A percentile compares a stretch with the other conserved stretches of the same genome.
Conservation (phyloP, 2,797 vertebrate species). For the Oophaga sylvatica region DNA sequence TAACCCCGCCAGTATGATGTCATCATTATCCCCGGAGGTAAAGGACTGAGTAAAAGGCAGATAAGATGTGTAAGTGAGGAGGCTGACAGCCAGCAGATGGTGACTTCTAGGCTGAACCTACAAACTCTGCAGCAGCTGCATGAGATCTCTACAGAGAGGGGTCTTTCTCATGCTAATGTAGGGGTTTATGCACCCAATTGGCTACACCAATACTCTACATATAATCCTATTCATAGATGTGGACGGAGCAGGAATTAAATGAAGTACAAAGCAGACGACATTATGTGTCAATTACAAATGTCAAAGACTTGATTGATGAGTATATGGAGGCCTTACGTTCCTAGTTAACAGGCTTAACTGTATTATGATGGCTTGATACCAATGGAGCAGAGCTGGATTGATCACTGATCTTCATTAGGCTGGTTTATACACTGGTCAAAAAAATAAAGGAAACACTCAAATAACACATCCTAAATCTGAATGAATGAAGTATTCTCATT, state of each 20-base stretch:
- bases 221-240: slow-evolving; percentile 41
- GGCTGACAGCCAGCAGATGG: slow-evolving; percentile 60
- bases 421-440: too few relatives aligned
- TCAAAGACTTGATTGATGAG: background rate
- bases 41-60: slow-evolving; percentile 7
- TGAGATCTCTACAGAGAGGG: slow-evolving; percentile 47
- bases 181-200: slow-evolving; percentile 41
- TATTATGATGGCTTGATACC: background rate
- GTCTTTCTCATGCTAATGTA: slow-evolving; percentile 65
- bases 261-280: background rate
- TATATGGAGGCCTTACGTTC: background rate
- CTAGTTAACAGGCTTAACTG: too few relatives aligned
- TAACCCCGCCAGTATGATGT: background rate
- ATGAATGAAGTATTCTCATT: too few relatives aligned
- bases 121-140: slow-evolving; percentile 61
- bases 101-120: slow-evolving; percentile 55
- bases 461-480: too few relatives aligned
- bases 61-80: background rate
- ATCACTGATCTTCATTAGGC: too few relatives aligned
- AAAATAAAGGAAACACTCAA: too few relatives aligned
- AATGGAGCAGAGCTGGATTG: background rate
- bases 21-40: background rate
- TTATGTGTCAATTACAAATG: background rate
- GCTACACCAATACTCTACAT: slow-evolving; percentile 22
- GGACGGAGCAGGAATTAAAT: slow-evolving; percentile 27